A percentile compares a stretch with the other conserved stretches of the same genome.
phyloP scores from a whole-genome alignment of 1,140 invertebrate genomes.

The Olivierus martensii region DNA sequence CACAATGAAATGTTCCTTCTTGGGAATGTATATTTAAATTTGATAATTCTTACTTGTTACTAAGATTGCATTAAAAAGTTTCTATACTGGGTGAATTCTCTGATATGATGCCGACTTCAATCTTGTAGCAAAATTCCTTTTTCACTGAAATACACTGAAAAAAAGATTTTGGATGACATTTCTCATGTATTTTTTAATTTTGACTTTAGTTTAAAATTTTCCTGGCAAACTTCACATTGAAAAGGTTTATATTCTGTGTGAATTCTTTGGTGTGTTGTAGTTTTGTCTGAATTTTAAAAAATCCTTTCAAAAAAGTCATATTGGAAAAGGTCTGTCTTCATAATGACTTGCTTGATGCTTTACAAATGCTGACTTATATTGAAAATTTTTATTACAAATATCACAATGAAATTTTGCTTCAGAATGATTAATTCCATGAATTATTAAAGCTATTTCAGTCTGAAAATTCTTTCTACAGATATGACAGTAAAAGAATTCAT shows the following conservation, averaged over 20 bases:
- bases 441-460: not conserved
- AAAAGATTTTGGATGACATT: conserved; percentile 82
- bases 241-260: not conserved
- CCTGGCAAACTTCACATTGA: too few species aligned
- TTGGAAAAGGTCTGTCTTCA: not conserved
- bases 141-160: conserved; percentile 79
- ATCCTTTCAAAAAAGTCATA: not conserved
- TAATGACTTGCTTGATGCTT: not conserved
- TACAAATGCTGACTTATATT: not conserved
- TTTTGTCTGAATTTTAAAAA: not conserved
- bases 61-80: too few species aligned
- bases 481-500: not conserved
- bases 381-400: not conserved
- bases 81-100: too few species aligned
- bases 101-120: not conserved
- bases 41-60: too few species aligned
- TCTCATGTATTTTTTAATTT: conserved; percentile 7
- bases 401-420: not conserved
- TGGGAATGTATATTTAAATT: not conserved
- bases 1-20: conserved; percentile 1
- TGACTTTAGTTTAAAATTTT: too few species aligned
- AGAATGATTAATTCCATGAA: not conserved
- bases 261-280: not conserved
- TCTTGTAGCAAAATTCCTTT: conserved; percentile 58
- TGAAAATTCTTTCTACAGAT: not conserved